Conservation (phyloP, 1,140 invertebrate species). For the Nautilus pompilius region DNA sequence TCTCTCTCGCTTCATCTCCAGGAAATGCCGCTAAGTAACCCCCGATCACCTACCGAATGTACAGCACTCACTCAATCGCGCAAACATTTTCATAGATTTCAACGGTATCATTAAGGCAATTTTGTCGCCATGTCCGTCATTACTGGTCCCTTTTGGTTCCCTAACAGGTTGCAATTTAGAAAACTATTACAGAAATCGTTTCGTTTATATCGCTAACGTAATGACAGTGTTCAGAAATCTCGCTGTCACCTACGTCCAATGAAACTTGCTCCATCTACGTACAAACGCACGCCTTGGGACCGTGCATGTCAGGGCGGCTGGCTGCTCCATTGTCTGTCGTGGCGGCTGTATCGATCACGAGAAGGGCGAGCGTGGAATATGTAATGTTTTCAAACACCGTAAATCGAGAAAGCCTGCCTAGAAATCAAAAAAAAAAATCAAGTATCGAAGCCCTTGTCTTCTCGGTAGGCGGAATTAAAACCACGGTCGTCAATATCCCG, state of each 20-base stretch:
- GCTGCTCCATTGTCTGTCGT: too few species aligned
- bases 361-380: too few species aligned
- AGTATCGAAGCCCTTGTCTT: too few species aligned
- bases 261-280: too few species aligned
- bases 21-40: background rate
- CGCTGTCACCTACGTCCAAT: background rate
- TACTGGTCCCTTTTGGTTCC: background rate
- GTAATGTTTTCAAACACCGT: too few species aligned
- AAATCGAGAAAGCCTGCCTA: too few species aligned
- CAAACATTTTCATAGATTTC: background rate
- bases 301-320: too few species aligned
- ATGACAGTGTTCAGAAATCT: background rate
- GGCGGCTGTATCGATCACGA: too few species aligned
- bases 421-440: too few species aligned
- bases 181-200: background rate
- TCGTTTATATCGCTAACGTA: background rate
- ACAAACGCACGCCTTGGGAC: too few species aligned
- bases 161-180: background rate
- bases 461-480: too few species aligned
- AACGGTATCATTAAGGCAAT: background rate
- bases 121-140: background rate
- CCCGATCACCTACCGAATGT: background rate
- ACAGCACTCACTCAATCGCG: background rate
- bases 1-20: background rate
- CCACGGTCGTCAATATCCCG: too few species aligned